Evolutionary conservation across 2,888 invertebrate species (phyloP), one percentile per base, ranked within the genome.

Genomic region (Cantharis lateralis): DNA sequence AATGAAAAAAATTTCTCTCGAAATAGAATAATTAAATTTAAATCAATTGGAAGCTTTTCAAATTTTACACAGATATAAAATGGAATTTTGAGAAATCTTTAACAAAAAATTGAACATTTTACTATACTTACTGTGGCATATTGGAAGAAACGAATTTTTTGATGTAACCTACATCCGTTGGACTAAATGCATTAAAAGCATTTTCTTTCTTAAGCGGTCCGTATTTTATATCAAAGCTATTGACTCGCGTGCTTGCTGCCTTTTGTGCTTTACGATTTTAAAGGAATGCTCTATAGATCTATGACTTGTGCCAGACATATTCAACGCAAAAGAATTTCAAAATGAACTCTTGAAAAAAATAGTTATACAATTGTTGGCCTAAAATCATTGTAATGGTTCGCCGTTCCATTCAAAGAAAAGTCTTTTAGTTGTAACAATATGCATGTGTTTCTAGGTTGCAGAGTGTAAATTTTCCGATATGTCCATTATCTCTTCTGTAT

Each of bases 181-280:
- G 70, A 77, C 70, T 79, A 78, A 77, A 78, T 80, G 79, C 80
- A 78, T 79, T 79, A 79, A 80, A 79, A 77, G 80, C 72, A 63
- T 75, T 78, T 78, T 79, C 75, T 77, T 76, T 80, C 75, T 74
- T 79, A 79, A 78, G 79, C 73, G 78, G 77, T 77, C 71, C 79
- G 73, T 76, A 75, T 78, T 80, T 77, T 77, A 81, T 77, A 81
- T 79, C 75, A 78, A 78, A 75, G 79, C 78, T 78, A 79, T 80
- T 79, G 79, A 78, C 78, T 79, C 75, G 75, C 74, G 79, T 72
- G 68, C 71, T n/a, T 71, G 77, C 75, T 74, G 73, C 74, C 79
- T 79, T 80, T 79, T 79, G 75, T 78, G 74, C 75, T 74, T 76
- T 79, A 70, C 79, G 78, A 77, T 80, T 78, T 76, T 77, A 80